Percentiles rank a stretch among this genome's conserved stretches.
phyloP scores from a whole-genome alignment of 2,113 vertebrate genomes.

The Bostrychus sinensis region DNA sequence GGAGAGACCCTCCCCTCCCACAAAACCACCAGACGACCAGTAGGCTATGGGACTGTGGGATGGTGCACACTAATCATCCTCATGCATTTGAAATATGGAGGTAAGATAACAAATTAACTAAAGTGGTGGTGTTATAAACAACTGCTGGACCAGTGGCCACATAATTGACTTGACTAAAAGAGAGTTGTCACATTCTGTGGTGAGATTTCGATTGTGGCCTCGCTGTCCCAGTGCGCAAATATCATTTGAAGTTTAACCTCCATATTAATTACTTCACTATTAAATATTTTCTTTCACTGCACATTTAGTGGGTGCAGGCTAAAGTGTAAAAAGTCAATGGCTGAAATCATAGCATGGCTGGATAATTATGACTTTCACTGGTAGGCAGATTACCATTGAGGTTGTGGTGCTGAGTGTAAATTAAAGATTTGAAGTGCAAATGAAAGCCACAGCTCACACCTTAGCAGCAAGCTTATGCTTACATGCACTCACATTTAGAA shows the following conservation, averaged over 20 bases:
- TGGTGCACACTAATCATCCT: conserved; percentile 27
- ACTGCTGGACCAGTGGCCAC: conserved; percentile 68
- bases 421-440: conserved; percentile 25
- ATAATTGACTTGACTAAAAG: conserved; percentile 57
- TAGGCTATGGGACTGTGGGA: conserved; percentile 60
- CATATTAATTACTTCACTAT: conserved; percentile 1
- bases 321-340: conserved; percentile 27
- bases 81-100: conserved; percentile 49
- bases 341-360: conserved; percentile 31
- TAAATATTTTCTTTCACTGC: conserved; percentile 13
- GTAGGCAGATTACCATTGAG: conserved; percentile 53
- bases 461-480: not conserved
- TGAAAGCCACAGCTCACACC: conserved; percentile 17
- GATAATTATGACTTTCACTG: conserved; percentile 64
- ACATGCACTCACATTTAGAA: not conserved
- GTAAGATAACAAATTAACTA: conserved; percentile 68
- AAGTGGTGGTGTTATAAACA: conserved; percentile 68
- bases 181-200: conserved; percentile 43
- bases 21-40: conserved; percentile 67
- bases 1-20: conserved; percentile 41
- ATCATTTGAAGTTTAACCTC: conserved; percentile 12
- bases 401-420: conserved; percentile 32
- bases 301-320: not conserved
- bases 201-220: conserved; percentile 37
- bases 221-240: conserved; percentile 29